Conservation (phyloP, 1,140 invertebrate genomes). For the Philotrypesis tridentata region DNA sequence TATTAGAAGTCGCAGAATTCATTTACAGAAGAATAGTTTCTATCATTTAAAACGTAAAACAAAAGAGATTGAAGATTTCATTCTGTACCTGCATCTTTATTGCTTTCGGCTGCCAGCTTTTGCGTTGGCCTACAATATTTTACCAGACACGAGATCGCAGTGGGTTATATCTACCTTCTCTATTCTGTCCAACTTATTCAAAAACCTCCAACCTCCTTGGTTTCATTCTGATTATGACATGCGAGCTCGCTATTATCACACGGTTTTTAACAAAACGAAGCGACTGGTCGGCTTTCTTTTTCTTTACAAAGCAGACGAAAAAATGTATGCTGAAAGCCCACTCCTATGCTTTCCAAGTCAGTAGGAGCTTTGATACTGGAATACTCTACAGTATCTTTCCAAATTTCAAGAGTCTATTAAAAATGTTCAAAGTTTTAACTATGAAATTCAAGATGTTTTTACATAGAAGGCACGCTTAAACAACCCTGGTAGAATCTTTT, state of each 20-base stretch:
- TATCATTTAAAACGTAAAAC: constrained; percentile 24
- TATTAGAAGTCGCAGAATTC: too few species aligned
- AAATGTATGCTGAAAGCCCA: not conserved
- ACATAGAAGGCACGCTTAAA: too few species aligned
- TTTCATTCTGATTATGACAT: not conserved
- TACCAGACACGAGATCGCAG: constrained; percentile 6
- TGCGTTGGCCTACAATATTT: constrained; percentile 37
- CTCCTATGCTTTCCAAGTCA: too few species aligned
- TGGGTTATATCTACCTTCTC: constrained; percentile 23
- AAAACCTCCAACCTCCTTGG: constrained; percentile 49
- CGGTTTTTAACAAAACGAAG: constrained; percentile 3
- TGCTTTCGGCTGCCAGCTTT: constrained; percentile 62
- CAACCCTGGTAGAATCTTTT: too few species aligned
- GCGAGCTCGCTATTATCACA: not conserved
- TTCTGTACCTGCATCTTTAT: constrained; percentile 62
- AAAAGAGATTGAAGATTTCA: constrained; percentile 27
- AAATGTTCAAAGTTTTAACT: too few species aligned
- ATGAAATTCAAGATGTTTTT: too few species aligned
- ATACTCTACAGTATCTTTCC: too few species aligned
- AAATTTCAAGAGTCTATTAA: too few species aligned
- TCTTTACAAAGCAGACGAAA: not conserved
- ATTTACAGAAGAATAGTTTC: too few species aligned
- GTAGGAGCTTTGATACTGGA: too few species aligned
- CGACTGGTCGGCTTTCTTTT: not conserved
- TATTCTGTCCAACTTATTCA: constrained; percentile 66